Base-by-base conservation (phyloP, 2,113 vertebrate genomes). In the Forbesichthys agassizii region DNA sequence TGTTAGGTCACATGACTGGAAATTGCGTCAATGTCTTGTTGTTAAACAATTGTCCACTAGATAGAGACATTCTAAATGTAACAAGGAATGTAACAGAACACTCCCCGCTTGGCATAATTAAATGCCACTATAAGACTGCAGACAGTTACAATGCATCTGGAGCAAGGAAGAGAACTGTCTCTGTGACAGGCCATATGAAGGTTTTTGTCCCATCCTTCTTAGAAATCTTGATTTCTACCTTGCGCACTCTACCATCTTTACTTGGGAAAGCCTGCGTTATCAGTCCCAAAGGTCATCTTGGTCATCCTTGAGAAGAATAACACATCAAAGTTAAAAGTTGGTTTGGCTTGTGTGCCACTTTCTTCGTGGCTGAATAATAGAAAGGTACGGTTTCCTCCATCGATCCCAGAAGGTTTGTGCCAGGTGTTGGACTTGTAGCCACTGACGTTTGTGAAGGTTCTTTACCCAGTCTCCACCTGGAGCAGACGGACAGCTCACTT, bases 381-480 rank as follows among this genome's bases (percentile, higher is more conserved):
- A 71, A 14, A 70, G 61, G 55, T 70, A 66, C 42, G 60, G 67
- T 7, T 70, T 64, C 54, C 56, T 51, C 62, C 67, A 71, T 71
- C 33, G 0, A 2, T 66, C 49, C 68, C 63, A 77, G 51, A 77
- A 77, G 5, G 68, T 62, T 10, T 61, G 36, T 9, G 68, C 53
- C 20, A 67, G 55, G 42, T 57, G 48, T 42, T 68, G 63, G 18
- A 72, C 58, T 51, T 63, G 69, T 11, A 48, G 46, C 63, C 68
- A 69, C 46, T 71, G 74, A 16, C 13, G 60, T 16, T 73, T 73
- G 49, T 73, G 53, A 8, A 69, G 33, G 56, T 77, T 46, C 42
- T 48, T 73, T 33, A 53, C 48, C 10, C 27, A 81, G 27, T 73
- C 56, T 11, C 68, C 69, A 66, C 63, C 48, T 59, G 63, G 55